Evolutionary conservation across 2,797 vertebrate species (phyloP), one percentile per base, ranked within the genome.

Genomic region (Alfaro cultratus): DNA sequence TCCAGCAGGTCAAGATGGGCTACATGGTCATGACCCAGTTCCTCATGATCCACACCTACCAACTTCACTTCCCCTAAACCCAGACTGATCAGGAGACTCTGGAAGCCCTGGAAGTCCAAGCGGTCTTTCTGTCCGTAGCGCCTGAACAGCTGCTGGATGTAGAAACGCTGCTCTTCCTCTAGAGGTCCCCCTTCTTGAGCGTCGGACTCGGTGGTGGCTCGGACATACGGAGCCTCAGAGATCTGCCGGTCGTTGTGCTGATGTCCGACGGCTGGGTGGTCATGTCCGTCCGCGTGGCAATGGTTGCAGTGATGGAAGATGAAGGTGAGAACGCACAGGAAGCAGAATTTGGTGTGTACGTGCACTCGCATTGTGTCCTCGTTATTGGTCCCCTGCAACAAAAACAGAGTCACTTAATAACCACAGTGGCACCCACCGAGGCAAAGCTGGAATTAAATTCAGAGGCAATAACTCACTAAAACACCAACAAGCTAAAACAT

Each of bases 251-350:
- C 96, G 41, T 89, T 96, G 88, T 97, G 90, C 74, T 80, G 84
- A 76, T 90, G 92, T n/a, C 49, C 86, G 4, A 60, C 62, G n/a
- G 93, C 91, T 31, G 92, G 96, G 83, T 96, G 95, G 80, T 53
- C 5, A 76, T 97, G 95, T 21, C 89, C 94, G 73, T 96, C 95
- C 79, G 91, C 96, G 79, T 98, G 97, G 92, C 98, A 97, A 86
- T 96, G 97, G 94, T 94, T 96, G 93, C 97, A 98, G 81, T 98
- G 97, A 91, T 98, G 97, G 93, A 97, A 98, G 88, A 99, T 89
- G 93, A 99, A 97, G 74, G 98, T 98, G 95, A 99, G 95, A 95
- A 99, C 96, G 92, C 98, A 99, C 94, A 99, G 96, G 95, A 99
- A 96, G 94, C 98, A 99, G 93, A 99, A 98, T 93, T 96, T 97